Conservation (phyloP, 2,113 vertebrate species). For the Hippocampus abdominalis region DNA sequence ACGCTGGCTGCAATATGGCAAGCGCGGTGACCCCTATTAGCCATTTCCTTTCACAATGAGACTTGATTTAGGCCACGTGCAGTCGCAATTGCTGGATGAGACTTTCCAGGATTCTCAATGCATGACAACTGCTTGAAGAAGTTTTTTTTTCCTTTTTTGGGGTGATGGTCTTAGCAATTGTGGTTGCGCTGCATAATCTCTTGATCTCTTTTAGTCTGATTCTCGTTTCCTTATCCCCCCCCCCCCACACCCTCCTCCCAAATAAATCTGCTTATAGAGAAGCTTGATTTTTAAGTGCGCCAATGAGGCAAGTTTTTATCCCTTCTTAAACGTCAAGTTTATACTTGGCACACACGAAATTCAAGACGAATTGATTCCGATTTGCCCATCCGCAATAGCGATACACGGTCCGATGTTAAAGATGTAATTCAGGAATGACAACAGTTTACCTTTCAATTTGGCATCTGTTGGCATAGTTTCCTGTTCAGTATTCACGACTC, state of each 20-base stretch:
- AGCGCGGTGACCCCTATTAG: conserved; percentile 47
- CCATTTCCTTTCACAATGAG: conserved; percentile 5
- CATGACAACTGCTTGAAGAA: conserved; percentile 35
- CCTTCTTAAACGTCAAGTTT: conserved; percentile 33
- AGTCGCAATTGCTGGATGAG: conserved; percentile 24
- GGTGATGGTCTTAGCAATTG: conserved; percentile 26
- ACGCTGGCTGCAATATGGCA: conserved; percentile 21
- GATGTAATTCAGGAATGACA: not conserved
- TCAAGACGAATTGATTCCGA: conserved; percentile 8
- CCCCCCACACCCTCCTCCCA: not conserved
- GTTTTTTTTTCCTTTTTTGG: conserved; percentile 8
- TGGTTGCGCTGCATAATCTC: conserved; percentile 46
- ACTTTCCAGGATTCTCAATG: conserved; percentile 45
- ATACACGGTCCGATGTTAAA: not conserved
- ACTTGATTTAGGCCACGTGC: conserved; percentile 35
- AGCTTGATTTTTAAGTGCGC: conserved; percentile 22
- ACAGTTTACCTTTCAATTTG: not conserved
- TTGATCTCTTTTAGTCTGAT: conserved; percentile 31
- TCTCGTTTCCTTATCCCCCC: conserved; percentile 10
- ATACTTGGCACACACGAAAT: conserved; percentile 16
- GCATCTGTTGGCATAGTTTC: conserved; percentile 2
- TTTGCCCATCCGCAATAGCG: not conserved
- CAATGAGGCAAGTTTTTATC: conserved; percentile 44
- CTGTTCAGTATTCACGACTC: not conserved
- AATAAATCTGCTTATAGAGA: conserved; percentile 40